A percentile compares a stretch with the other conserved stretches of the same genome.
Conservation (phyloP, 2,113 vertebrate species). For the Taurulus bubalis region DNA sequence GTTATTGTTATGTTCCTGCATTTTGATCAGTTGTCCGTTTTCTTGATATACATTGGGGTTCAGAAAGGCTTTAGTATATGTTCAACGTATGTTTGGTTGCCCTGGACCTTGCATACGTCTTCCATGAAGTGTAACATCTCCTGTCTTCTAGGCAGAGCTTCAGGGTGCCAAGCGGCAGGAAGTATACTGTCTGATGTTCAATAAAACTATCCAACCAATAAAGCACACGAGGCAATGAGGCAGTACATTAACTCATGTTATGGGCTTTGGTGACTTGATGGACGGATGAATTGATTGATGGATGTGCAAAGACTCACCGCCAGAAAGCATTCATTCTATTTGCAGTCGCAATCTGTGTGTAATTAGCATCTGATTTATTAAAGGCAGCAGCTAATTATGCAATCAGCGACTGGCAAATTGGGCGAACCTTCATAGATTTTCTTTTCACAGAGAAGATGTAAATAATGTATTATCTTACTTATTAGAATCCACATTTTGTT, state of each 20-base stretch:
- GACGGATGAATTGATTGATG: slow-evolving; percentile 48
- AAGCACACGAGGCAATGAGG: slow-evolving; percentile 17
- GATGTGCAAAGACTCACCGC: slow-evolving; percentile 27
- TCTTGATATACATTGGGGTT: too few species aligned
- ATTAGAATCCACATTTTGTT: not conserved
- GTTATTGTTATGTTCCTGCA: not conserved
- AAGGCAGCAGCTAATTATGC: slow-evolving; percentile 54
- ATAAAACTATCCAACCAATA: slow-evolving; percentile 6
- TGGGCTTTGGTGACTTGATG: slow-evolving; percentile 2
- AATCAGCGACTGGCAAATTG: slow-evolving; percentile 47
- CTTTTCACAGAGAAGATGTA: too few species aligned
- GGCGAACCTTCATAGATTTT: not conserved
- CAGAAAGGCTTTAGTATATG: too few species aligned
- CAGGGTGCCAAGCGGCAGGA: not conserved
- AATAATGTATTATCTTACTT: not conserved
- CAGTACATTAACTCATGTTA: slow-evolving; percentile 5
- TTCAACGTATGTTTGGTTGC: too few species aligned
- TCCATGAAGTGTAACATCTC: not conserved
- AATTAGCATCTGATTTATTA: slow-evolving; percentile 68
- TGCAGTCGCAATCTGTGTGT: slow-evolving; percentile 49
- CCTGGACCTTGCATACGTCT: not conserved
- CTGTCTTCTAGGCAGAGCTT: not conserved
- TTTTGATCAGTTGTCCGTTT: too few species aligned
- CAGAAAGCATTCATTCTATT: slow-evolving; percentile 39
- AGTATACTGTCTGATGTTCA: slow-evolving; percentile 10